These are phyloP conservation scores for Lasiommata megera DNA, from an alignment of 2,888 invertebrate species.

Conservation along the genomic window DNA sequence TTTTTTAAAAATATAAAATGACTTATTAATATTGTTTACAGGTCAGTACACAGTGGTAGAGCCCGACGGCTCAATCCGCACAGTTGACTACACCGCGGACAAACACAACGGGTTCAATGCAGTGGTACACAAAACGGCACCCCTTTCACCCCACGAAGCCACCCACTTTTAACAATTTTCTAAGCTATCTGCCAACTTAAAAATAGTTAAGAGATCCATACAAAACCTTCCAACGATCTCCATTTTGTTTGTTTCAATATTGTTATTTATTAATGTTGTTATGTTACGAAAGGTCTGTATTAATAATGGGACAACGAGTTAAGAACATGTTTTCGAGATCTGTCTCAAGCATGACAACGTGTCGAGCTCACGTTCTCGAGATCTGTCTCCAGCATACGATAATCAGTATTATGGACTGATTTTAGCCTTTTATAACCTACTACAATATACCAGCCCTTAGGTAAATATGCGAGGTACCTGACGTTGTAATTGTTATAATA, in stretches of 20 bases:
- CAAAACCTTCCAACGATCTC: slow-evolving; percentile 1
- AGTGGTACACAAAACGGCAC: slow-evolving; percentile 72
- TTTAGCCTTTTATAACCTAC: background rate
- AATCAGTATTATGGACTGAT: too few species aligned
- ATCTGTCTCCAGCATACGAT: too few species aligned
- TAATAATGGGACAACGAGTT: too few species aligned
- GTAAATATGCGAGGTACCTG: slow-evolving; percentile 24
- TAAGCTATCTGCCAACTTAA: background rate
- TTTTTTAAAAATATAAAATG: too few species aligned
- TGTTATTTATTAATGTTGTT: slow-evolving; percentile 16
- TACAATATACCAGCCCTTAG: background rate
- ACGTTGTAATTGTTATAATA: slow-evolving; percentile 8
- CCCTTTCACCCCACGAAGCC: slow-evolving; percentile 67
- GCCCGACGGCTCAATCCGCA: slow-evolving; percentile 75
- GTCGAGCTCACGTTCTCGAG: too few species aligned
- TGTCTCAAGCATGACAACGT: too few species aligned
- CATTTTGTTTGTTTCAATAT: background rate
- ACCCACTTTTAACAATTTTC: slow-evolving; percentile 42
- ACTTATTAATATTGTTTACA: slow-evolving; percentile 40
- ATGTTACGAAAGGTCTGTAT: background rate
- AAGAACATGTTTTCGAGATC: too few species aligned
- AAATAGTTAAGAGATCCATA: slow-evolving; percentile 5
- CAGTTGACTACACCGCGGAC: slow-evolving; percentile 77
- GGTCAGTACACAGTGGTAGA: slow-evolving; percentile 76
- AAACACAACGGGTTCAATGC: slow-evolving; percentile 77